Percentiles rank a stretch among this genome's conserved stretches.
Conservation (phyloP, 2,113 vertebrate species). For the Toxotes chatareus region DNA sequence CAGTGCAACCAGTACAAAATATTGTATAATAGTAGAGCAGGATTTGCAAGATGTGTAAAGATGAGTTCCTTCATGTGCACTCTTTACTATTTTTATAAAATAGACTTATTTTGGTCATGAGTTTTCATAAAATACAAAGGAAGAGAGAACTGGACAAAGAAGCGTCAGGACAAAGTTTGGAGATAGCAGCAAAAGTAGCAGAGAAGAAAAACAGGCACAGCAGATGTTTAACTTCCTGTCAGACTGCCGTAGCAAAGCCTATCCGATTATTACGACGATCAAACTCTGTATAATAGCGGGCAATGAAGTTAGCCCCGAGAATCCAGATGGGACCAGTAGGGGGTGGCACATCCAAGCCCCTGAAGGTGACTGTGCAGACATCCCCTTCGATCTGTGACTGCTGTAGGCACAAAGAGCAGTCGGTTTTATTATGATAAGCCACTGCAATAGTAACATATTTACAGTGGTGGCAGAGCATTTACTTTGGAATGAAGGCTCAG, state of each 20-base stretch:
- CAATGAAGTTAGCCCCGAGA: constrained; percentile 95
- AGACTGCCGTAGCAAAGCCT: constrained; percentile 92
- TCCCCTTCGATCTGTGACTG: constrained; percentile 88
- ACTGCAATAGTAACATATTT: background rate
- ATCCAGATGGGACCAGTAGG: constrained; percentile 94
- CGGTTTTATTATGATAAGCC: background rate
- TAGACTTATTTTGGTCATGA: background rate
- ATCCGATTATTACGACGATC: constrained; percentile 94
- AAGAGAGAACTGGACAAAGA: background rate
- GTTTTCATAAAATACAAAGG: background rate
- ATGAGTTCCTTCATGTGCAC: background rate
- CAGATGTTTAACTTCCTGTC: constrained; percentile 60
- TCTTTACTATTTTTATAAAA: background rate
- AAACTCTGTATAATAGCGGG: constrained; percentile 95
- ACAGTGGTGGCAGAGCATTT: background rate
- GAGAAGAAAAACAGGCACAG: background rate
- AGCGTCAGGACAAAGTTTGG: background rate
- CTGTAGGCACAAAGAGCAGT: constrained; percentile 74
- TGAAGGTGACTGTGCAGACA: constrained; percentile 90
- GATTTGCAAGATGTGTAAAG: constrained; percentile 6
- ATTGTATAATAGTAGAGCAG: background rate
- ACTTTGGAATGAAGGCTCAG: too few species aligned
- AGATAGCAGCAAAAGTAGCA: constrained; percentile 27
- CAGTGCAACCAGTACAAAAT: constrained; percentile 42
- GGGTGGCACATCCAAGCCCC: constrained; percentile 91